Evolutionary conservation across 2,888 invertebrate species (phyloP).

Genomic region (Rhaphigaster nebulosa): DNA sequence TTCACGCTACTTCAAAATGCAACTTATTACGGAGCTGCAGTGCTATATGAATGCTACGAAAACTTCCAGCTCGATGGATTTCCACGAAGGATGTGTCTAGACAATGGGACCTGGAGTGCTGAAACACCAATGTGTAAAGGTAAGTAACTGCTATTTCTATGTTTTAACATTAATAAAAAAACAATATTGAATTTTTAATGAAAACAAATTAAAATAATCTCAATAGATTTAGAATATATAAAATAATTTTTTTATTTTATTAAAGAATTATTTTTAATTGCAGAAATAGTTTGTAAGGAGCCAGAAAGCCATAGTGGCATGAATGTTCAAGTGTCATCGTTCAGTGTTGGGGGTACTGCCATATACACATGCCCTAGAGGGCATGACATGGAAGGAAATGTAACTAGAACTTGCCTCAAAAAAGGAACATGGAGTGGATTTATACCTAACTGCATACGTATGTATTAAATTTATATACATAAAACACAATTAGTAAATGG

Average conservation of each 20-base stretch:
- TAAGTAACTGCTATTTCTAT: constrained; percentile 67
- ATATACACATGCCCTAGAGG: constrained; percentile 89
- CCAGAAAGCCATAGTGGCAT: constrained; percentile 74
- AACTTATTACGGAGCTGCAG: constrained; percentile 89
- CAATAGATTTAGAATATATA: neutral
- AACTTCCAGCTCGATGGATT: constrained; percentile 88
- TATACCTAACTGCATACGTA: constrained; percentile 85
- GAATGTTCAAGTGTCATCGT: constrained; percentile 74
- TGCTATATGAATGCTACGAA: constrained; percentile 84
- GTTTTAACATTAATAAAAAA: neutral
- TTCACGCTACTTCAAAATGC: constrained; percentile 87
- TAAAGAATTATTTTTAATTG: constrained; percentile 33
- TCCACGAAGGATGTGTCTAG: constrained; percentile 85
- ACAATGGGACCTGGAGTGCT: constrained; percentile 92
- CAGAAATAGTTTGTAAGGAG: constrained; percentile 84
- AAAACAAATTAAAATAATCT: neutral
- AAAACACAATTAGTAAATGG: no score
- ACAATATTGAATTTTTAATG: neutral
- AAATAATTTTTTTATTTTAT: no score
- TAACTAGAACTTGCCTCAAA: constrained; percentile 80
- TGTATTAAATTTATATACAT: constrained; percentile 68
- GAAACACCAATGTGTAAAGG: constrained; percentile 85
- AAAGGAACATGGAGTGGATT: constrained; percentile 87
- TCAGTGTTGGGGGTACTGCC: constrained; percentile 84
- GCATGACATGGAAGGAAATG: constrained; percentile 83